Conservation (phyloP, 1,140 invertebrate genomes). For the Caenorhabditis briggsae region DNA sequence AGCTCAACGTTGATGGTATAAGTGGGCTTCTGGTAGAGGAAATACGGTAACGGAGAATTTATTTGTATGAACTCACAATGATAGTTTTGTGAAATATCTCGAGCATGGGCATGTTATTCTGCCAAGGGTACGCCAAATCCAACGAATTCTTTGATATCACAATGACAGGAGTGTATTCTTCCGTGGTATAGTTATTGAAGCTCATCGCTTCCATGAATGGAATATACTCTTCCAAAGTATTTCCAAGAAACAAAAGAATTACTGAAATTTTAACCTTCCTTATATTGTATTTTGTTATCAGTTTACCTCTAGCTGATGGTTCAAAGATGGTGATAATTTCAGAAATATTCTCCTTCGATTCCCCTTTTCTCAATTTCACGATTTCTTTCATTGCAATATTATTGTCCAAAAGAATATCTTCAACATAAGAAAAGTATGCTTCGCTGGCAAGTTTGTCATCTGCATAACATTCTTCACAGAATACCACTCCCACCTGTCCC, state of each 20-base stretch:
- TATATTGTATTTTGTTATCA: too few species aligned
- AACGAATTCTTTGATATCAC: background rate
- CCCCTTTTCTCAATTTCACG: background rate
- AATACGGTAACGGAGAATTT: too few species aligned
- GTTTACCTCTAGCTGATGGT: conserved; percentile 7
- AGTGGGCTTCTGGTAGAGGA: too few species aligned
- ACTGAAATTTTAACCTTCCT: background rate
- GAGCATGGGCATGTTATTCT: background rate
- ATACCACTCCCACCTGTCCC: background rate
- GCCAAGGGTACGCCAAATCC: background rate
- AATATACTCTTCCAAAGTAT: background rate
- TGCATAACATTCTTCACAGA: conserved; percentile 43
- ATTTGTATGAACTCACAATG: conserved; percentile 1
- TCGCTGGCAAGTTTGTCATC: conserved; percentile 24
- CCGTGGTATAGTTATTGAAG: conserved; percentile 28
- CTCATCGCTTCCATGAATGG: background rate
- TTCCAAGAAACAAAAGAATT: conserved; percentile 30
- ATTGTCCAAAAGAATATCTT: background rate
- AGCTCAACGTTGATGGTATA: too few species aligned
- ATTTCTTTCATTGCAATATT: conserved; percentile 8
- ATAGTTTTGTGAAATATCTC: conserved; percentile 12
- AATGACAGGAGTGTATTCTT: conserved; percentile 39
- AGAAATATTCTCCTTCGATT: conserved; percentile 5
- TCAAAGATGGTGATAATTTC: background rate
- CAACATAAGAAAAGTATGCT: background rate